Evolutionary conservation across 1,140 invertebrate species (phyloP).

Genomic region (Drosophila kanapiae): DNA sequence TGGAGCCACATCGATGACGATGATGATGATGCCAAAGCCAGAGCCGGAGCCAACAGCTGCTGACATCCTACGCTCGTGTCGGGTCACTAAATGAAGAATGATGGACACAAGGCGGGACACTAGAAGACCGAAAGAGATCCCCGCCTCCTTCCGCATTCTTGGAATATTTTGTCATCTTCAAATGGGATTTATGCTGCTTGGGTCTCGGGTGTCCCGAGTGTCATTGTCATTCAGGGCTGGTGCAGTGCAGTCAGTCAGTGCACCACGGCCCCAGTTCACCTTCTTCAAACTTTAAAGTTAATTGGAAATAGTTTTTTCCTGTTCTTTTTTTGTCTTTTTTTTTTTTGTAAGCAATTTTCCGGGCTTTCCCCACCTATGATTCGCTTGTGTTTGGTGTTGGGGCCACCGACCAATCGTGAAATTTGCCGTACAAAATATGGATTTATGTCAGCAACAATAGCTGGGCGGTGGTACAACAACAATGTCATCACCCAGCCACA

Average conservation of each 20-base stretch:
- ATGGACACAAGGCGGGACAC: conserved; percentile 49
- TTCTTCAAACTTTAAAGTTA: conserved; percentile 68
- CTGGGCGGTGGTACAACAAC: conserved; percentile 21
- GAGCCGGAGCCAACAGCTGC: conserved; percentile 59
- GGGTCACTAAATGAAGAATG: conserved; percentile 82
- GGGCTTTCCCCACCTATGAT: conserved; percentile 49
- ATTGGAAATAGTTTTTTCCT: conserved; percentile 73
- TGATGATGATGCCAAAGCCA: conserved; percentile 49
- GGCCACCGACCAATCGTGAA: conserved; percentile 66
- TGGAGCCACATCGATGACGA: conserved; percentile 67
- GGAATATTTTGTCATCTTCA: conserved; percentile 79
- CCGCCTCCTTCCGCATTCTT: conserved; percentile 1
- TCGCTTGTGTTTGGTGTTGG: conserved; percentile 23
- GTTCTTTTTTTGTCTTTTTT: conserved; percentile 44
- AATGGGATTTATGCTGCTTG: conserved; percentile 70
- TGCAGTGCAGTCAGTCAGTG: neutral
- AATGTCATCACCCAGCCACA: conserved; percentile 49
- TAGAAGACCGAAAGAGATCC: neutral
- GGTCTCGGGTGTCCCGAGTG: conserved; percentile 8
- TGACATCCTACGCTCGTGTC: conserved; percentile 69
- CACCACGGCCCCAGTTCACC: conserved; percentile 8
- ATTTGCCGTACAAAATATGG: conserved; percentile 79
- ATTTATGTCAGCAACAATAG: conserved; percentile 71
- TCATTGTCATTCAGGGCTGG: conserved; percentile 26
- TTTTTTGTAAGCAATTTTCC: conserved; percentile 74